These are phyloP conservation scores for Hemaris fuciformis DNA, from an alignment of 2,888 invertebrate genomes.

Conservation along the genomic window DNA sequence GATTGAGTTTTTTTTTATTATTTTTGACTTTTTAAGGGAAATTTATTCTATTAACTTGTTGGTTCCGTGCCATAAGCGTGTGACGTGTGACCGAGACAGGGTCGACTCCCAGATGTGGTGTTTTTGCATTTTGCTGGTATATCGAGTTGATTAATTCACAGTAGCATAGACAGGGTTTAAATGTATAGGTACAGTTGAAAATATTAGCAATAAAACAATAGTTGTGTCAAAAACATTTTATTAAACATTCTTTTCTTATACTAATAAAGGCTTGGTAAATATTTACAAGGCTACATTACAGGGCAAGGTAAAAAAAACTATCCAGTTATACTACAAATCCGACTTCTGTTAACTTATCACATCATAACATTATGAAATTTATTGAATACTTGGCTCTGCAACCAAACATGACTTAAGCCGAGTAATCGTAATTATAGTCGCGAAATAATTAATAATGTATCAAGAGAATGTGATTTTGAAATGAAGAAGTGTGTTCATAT, in stretches of 20 bases:
- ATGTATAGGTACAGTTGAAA: neutral
- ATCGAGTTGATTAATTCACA: too few relatives aligned
- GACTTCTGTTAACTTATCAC: constrained; percentile 68
- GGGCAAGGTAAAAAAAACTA: constrained; percentile 80
- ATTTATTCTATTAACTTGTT: too few relatives aligned
- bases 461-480: neutral
- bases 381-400: constrained; percentile 64
- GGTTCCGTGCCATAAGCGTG: too few relatives aligned
- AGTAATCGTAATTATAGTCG: constrained; percentile 7
- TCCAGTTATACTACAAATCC: constrained; percentile 64
- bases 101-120: too few relatives aligned
- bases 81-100: too few relatives aligned
- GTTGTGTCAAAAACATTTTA: constrained; percentile 71
- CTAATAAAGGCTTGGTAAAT: constrained; percentile 78
- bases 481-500: neutral
- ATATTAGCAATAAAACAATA: constrained; percentile 53
- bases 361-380: constrained; percentile 42
- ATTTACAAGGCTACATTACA: constrained; percentile 79
- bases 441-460: neutral
- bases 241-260: constrained; percentile 76
- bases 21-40: too few relatives aligned
- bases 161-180: too few relatives aligned
- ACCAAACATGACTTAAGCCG: constrained; percentile 42
- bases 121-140: too few relatives aligned
- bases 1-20: too few relatives aligned